Percentiles rank a stretch among this genome's conserved stretches.
Conservation (phyloP, 2,888 invertebrate genomes). For the Macrosoma leucophasiata region DNA sequence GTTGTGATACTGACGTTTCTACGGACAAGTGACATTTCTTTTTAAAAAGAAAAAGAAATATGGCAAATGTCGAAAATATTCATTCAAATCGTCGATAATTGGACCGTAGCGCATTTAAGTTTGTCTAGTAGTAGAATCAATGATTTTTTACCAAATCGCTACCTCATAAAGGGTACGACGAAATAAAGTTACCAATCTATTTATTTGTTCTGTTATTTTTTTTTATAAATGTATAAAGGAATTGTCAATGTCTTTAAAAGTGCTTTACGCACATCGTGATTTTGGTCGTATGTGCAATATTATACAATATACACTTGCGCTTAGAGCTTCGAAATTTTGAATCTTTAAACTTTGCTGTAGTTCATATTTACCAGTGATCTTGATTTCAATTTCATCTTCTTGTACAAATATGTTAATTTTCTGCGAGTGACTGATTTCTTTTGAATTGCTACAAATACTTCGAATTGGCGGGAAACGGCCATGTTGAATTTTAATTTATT, state of each 20-base stretch:
- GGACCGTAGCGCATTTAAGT: too few species aligned
- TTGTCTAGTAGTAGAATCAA: slow-evolving; percentile 17
- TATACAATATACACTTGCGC: slow-evolving; percentile 22
- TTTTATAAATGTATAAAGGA: slow-evolving; percentile 7
- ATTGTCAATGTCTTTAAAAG: slow-evolving; percentile 20
- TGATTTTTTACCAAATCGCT: slow-evolving; percentile 36
- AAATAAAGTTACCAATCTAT: slow-evolving; percentile 38
- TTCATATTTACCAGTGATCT: slow-evolving; percentile 27
- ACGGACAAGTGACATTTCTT: too few species aligned
- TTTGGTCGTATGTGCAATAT: slow-evolving; percentile 27
- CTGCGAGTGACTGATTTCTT: slow-evolving; percentile 26
- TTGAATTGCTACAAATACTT: too few species aligned
- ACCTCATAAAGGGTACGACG: slow-evolving; percentile 36
- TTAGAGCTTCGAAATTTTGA: slow-evolving; percentile 28
- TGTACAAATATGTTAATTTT: slow-evolving; percentile 19
- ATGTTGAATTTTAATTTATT: background rate
- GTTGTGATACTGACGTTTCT: too few species aligned
- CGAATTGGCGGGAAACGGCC: background rate
- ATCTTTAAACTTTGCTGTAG: slow-evolving; percentile 15
- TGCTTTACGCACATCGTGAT: slow-evolving; percentile 27
- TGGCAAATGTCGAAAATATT: too few species aligned
- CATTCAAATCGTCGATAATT: too few species aligned
- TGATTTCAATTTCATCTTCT: slow-evolving; percentile 18
- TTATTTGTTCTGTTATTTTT: slow-evolving; percentile 20
- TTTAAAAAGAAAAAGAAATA: too few species aligned